Conservation (phyloP, 2,113 vertebrate genomes). For the Microcebus lehilahytsara region DNA sequence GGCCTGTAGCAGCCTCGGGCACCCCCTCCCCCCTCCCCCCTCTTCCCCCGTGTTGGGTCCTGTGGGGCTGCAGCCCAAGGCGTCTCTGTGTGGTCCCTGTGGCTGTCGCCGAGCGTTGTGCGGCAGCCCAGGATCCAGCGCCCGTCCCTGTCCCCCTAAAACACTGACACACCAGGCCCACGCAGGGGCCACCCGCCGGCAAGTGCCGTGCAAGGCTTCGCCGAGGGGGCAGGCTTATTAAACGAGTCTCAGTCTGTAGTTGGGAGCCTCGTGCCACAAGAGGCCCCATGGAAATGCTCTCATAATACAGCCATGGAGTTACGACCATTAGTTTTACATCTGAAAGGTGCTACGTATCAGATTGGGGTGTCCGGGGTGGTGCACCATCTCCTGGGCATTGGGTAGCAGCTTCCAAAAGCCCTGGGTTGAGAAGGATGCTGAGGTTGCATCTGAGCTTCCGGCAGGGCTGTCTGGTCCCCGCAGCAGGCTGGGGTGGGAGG, state of each 20-base stretch:
- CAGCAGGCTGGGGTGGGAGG: too few species aligned
- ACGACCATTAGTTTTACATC: rapidly evolving
- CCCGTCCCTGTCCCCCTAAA: not conserved
- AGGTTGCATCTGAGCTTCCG: not conserved
- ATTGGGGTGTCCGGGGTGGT: rapidly evolving
- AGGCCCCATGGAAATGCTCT: rapidly evolving
- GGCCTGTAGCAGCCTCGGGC: not conserved
- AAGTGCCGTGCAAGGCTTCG: rapidly evolving
- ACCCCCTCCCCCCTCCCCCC: not conserved
- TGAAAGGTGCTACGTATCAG: rapidly evolving
- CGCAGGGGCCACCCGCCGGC: not conserved
- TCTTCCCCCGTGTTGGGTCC: not conserved
- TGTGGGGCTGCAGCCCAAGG: not conserved
- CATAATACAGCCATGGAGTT: rapidly evolving
- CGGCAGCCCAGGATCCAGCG: not conserved
- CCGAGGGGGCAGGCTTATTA: rapidly evolving
- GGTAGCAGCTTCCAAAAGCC: rapidly evolving
- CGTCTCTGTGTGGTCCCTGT: too few species aligned
- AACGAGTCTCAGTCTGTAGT: rapidly evolving
- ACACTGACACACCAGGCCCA: not conserved
- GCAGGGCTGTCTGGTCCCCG: not conserved
- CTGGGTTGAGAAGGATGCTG: not conserved
- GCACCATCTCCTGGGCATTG: rapidly evolving
- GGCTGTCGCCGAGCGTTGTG: too few species aligned
- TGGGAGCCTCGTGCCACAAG: rapidly evolving